Base-by-base conservation (phyloP, 2,113 vertebrate species). In the Lepisosteus oculatus region DNA sequence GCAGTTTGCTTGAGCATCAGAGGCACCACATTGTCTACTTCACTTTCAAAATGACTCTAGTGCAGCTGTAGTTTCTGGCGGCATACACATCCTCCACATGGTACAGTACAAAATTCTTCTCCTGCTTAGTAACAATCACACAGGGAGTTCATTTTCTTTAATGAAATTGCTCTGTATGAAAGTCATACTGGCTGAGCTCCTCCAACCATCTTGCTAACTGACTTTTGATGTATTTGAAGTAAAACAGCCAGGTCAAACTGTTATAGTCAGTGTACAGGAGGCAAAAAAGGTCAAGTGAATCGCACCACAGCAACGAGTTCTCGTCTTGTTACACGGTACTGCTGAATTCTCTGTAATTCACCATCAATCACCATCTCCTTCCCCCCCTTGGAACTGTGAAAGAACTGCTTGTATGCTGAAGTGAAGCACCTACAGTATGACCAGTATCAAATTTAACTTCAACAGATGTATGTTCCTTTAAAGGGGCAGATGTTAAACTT, bases 91-190 rank as follows among this genome's bases (percentile, higher is more conserved):
- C 66, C 56, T 68, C 47, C 55, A 51, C 72, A 68, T 54, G 72
- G 65, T 6, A 73, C 65, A 13, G 57, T 45, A 11, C 47, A 61
- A 13, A 63, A 17, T 9, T 62, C 47, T n/a, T 62, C 64, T 14
- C 72, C 67, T 8, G 72, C 72, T 74, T 69, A 67, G 15, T 74
- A 74, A n/a, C 66, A 74, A 59, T 74, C 67, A 29, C 72, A 64
- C 4, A 8, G 12, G n/a, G 43, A 13, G 15, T 59, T 29, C 29
- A 29, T 29, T 29, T 29, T 29, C 2, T 29, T 29, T 29, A 29
- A 29, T 29, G 29, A 29, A 1, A 29, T 1, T 75, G 63, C 15
- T 69, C 41, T 3, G 72, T 72, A 3, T 74, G 4, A 4, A 74
- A 68, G 12, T 80, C 29, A 55, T 75, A 75, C 47, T 73, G 62